Evolutionary conservation across 2,888 invertebrate genomes (phyloP).

Genomic region (Callyntrura sp.): DNA sequence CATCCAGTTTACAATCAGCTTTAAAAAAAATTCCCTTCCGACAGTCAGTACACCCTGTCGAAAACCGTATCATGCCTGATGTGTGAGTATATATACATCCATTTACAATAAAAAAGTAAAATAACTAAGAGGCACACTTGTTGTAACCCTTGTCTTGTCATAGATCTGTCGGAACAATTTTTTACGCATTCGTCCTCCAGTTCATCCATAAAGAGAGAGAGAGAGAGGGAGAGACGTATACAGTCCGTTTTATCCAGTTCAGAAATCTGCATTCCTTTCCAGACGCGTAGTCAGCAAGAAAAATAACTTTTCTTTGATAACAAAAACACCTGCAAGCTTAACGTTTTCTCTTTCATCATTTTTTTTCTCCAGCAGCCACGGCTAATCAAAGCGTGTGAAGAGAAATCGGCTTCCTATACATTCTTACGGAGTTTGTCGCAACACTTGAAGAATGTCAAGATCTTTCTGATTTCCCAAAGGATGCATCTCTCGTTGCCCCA

Average conservation of each 20-base stretch:
- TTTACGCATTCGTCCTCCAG: constrained; percentile 61
- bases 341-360: constrained; percentile 14
- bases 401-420: constrained; percentile 42
- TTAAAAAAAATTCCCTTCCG: constrained; percentile 9
- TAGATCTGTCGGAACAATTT: constrained; percentile 74
- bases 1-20: constrained; percentile 58
- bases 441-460: background rate
- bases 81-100: constrained; percentile 26
- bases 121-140: constrained; percentile 56
- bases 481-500: constrained; percentile 55
- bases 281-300: constrained; percentile 57
- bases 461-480: constrained; percentile 42
- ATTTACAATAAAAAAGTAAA: constrained; percentile 28
- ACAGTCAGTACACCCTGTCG: constrained; percentile 26
- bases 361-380: constrained; percentile 37
- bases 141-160: constrained; percentile 72
- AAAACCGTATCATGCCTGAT: constrained; percentile 52
- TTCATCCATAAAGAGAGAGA: constrained; percentile 43
- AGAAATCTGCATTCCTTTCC: constrained; percentile 75
- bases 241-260: constrained; percentile 60
- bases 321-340: constrained; percentile 62
- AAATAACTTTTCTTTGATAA: constrained; percentile 36
- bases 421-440: constrained; percentile 10
- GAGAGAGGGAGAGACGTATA: too few relatives aligned
- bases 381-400: constrained; percentile 69